A percentile compares a stretch with the other conserved stretches of the same genome.
Evolutionary conservation across 2,888 invertebrate genomes (phyloP).

Genomic region (Willowsia nigromaculata): DNA sequence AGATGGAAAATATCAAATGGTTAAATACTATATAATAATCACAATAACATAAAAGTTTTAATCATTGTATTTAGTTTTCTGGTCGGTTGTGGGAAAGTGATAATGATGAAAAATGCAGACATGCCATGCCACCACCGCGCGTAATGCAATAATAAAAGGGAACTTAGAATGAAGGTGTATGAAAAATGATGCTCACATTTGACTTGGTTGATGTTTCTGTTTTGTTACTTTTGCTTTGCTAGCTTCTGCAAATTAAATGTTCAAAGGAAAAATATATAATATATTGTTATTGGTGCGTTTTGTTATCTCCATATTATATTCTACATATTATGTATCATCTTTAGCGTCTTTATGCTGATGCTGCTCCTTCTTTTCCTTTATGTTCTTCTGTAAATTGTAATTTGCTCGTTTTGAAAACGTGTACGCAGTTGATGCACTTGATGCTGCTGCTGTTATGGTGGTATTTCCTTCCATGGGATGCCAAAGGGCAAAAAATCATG

Average conservation of each 20-base stretch:
- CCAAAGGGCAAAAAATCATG: constrained; percentile 12
- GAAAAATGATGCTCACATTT: constrained; percentile 15
- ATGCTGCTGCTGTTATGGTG: neutral
- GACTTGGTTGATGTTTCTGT: constrained; percentile 24
- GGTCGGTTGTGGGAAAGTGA: constrained; percentile 14
- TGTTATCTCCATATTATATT: constrained; percentile 5
- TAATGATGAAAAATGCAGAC: constrained; percentile 35
- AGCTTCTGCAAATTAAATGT: neutral
- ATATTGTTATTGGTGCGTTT: constrained; percentile 9
- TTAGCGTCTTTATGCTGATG: neutral
- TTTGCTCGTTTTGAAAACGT: neutral
- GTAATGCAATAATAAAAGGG: neutral
- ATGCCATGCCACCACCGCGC: constrained; percentile 24
- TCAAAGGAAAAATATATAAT: neutral
- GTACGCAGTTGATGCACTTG: neutral
- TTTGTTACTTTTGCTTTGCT: neutral
- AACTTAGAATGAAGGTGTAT: neutral
- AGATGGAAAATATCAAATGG: constrained; percentile 15
- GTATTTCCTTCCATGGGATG: constrained; percentile 32
- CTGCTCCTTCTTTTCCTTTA: neutral
- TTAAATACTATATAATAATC: constrained; percentile 48
- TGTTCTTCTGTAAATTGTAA: constrained; percentile 7
- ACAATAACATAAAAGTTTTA: constrained; percentile 23
- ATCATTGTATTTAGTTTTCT: neutral
- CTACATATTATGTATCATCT: too few species aligned